phyloP scores from a whole-genome alignment of 2,113 vertebrate genomes.

The zebrafish (Danio rerio) region DNA sequence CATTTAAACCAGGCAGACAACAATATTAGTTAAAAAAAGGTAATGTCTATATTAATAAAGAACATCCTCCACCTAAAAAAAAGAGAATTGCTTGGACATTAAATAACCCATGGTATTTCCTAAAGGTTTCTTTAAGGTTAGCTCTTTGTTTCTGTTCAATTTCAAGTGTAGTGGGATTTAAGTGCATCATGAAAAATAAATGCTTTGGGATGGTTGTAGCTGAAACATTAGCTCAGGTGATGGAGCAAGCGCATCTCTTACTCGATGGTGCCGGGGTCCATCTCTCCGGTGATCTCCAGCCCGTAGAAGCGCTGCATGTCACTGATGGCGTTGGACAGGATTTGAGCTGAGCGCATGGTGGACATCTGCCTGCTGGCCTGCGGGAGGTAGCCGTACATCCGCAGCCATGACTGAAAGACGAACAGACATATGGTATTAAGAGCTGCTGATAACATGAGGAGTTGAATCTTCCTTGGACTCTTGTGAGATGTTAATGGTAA shows the following conservation, averaged over 20 bases:
- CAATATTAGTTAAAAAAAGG: too few relatives aligned
- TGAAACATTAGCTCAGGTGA: not conserved
- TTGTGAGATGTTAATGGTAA: too few relatives aligned
- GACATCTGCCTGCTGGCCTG: conserved; percentile 92
- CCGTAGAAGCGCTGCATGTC: conserved; percentile 97
- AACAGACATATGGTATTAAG: conserved; percentile 9
- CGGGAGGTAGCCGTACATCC: conserved; percentile 92
- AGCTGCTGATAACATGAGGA: too few relatives aligned
- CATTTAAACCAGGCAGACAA: too few relatives aligned
- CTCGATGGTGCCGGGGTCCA: conserved; percentile 87
- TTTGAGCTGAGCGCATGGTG: conserved; percentile 91
- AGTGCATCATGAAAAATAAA: not conserved
- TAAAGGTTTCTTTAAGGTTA: not conserved
- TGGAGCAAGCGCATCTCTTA: conserved; percentile 59
- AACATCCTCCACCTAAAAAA: too few relatives aligned
- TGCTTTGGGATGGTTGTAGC: not conserved
- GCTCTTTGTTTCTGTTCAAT: not conserved
- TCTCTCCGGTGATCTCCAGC: conserved; percentile 86
- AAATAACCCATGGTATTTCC: too few relatives aligned
- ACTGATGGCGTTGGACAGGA: conserved; percentile 82
- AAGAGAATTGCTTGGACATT: too few relatives aligned
- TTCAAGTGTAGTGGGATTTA: not conserved
- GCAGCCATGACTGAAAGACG: conserved; percentile 87
- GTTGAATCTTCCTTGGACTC: too few relatives aligned
- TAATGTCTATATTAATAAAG: too few relatives aligned